phyloP scores from a whole-genome alignment of 2,888 invertebrate species.

The Esperia sulphurella region DNA sequence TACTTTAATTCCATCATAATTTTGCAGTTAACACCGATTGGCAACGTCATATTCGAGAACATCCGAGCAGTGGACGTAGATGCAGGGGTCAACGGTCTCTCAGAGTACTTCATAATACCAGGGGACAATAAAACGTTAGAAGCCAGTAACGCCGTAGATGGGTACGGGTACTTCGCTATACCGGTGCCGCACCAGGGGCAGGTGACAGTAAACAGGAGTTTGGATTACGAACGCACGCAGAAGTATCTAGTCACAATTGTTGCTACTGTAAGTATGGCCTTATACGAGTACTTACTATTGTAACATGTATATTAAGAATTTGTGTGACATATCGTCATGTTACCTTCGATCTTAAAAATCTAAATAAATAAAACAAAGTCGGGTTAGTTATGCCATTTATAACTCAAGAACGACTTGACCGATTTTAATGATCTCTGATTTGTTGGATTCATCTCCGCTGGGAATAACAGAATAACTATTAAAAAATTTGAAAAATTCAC shows the following conservation, averaged over 20 bases:
- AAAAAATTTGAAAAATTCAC: too few relatives aligned
- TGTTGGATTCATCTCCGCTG: too few relatives aligned
- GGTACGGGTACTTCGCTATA: conserved; percentile 90
- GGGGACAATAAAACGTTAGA: conserved; percentile 72
- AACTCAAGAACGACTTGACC: too few relatives aligned
- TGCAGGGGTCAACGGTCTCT: conserved; percentile 91
- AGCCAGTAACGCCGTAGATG: conserved; percentile 82
- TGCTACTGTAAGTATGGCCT: conserved; percentile 88
- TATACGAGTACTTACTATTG: not conserved
- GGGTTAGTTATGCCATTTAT: too few relatives aligned
- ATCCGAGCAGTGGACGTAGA: conserved; percentile 90
- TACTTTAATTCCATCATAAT: not conserved
- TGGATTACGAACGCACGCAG: conserved; percentile 93
- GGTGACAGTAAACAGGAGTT: conserved; percentile 89
- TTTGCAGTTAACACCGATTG: conserved; percentile 88
- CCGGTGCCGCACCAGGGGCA: conserved; percentile 93
- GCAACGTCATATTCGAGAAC: conserved; percentile 90
- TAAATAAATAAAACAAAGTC: too few relatives aligned
- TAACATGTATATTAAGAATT: not conserved
- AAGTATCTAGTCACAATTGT: conserved; percentile 92
- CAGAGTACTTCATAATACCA: conserved; percentile 91
- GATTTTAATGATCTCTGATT: too few relatives aligned
- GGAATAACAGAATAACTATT: too few relatives aligned
- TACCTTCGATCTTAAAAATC: too few relatives aligned
- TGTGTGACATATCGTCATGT: too few relatives aligned